Percentiles rank a stretch among this genome's conserved stretches.
These are phyloP conservation scores for Ammodramus savannarum DNA, from an alignment of 2,113 vertebrate genomes.

Conservation along the genomic window DNA sequence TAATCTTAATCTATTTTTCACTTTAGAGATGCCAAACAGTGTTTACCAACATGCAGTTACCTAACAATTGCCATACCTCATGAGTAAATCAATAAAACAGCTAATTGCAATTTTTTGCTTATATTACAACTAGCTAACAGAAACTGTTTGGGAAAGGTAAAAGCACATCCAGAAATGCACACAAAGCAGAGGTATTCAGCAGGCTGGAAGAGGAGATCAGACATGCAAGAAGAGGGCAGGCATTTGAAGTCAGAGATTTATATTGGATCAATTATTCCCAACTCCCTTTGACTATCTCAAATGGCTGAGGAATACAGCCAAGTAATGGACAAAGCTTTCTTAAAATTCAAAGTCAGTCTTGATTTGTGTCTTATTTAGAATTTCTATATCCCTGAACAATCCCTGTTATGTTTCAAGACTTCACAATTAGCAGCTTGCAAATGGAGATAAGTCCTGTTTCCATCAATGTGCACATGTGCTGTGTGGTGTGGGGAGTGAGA, in stretches of 20 bases:
- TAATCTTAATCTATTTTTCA: not conserved
- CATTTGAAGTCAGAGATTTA: not conserved
- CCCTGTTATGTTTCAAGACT: not conserved
- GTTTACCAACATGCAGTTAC: not conserved
- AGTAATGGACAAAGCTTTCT: not conserved
- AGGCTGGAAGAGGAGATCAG: not conserved
- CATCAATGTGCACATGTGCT: not conserved
- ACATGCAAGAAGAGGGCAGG: not conserved
- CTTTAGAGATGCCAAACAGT: not conserved
- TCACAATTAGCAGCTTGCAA: not conserved
- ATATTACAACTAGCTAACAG: not conserved
- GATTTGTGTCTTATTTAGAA: not conserved
- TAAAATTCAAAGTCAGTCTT: not conserved
- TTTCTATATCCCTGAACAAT: not conserved
- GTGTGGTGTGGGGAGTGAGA: not conserved
- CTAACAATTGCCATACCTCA: not conserved
- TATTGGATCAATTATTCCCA: not conserved
- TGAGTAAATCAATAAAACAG: slow-evolving; percentile 7
- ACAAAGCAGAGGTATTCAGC: not conserved
- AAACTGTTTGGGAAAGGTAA: not conserved
- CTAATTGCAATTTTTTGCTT: slow-evolving; percentile 14
- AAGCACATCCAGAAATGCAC: not conserved
- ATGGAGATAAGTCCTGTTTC: not conserved
- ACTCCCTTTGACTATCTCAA: not conserved
- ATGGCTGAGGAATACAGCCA: not conserved